These are phyloP conservation scores for Melanchra persicariae DNA, from an alignment of 2,888 invertebrate species.

Conservation along the genomic window DNA sequence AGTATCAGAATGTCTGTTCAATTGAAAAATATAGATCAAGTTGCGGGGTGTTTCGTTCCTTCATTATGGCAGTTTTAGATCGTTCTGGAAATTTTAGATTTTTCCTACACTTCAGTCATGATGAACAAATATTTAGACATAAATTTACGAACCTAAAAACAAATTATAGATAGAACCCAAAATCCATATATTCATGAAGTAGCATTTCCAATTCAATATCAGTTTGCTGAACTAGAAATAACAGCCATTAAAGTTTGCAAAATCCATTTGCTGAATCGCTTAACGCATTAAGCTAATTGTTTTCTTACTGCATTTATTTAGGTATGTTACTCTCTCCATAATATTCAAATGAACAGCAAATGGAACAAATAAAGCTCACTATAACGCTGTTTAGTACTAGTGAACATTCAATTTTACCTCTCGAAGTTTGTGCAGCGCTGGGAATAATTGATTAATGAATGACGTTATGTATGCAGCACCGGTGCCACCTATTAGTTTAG, in stretches of 20 bases:
- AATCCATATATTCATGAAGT: neutral
- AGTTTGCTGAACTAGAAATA: neutral
- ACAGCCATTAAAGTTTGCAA: neutral
- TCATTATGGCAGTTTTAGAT: neutral
- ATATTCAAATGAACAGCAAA: slow-evolving; percentile 41
- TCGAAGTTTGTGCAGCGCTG: slow-evolving; percentile 61
- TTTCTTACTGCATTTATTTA: slow-evolving; percentile 18
- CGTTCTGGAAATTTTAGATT: neutral
- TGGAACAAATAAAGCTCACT: slow-evolving; percentile 24
- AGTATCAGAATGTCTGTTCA: slow-evolving; percentile 14
- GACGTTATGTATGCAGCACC: slow-evolving; percentile 67
- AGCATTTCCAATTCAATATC: neutral
- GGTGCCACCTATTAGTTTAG: slow-evolving; percentile 68
- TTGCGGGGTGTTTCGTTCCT: no score
- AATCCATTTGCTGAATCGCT: neutral
- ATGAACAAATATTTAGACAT: no score
- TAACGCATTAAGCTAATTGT: slow-evolving; percentile 19
- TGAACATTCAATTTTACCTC: slow-evolving; percentile 60
- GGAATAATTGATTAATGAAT: slow-evolving; percentile 67
- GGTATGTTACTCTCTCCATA: neutral
- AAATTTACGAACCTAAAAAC: no score
- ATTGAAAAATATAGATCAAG: slow-evolving; percentile 7
- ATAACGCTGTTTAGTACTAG: slow-evolving; percentile 43
- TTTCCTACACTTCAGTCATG: no score
- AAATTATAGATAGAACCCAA: no score